phyloP scores from a whole-genome alignment of 1,140 invertebrate species.

The Meloidogyne exigua region DNA sequence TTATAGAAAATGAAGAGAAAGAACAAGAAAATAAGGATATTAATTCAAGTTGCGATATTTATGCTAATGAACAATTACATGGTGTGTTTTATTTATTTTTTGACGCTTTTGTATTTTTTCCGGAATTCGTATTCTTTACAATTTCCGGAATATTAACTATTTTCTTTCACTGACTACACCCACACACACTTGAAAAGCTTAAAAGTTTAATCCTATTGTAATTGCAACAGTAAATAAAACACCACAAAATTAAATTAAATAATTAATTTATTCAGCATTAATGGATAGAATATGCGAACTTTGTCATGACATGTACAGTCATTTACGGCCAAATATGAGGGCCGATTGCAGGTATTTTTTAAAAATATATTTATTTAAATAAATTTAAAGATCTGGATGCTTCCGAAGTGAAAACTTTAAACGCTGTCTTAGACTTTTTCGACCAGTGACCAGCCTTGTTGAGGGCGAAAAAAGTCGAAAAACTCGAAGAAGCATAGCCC shows the following conservation, averaged over 20 bases:
- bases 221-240: background rate
- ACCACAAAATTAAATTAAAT: background rate
- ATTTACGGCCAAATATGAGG: constrained; percentile 49
- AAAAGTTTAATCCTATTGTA: too few relatives aligned
- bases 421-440: constrained; percentile 47
- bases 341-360: constrained; percentile 50
- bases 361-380: background rate
- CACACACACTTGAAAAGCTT: too few relatives aligned
- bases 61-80: constrained; percentile 25
- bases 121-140: too few relatives aligned
- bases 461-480: background rate
- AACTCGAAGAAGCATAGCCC: background rate
- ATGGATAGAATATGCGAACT: constrained; percentile 57
- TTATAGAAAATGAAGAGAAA: background rate
- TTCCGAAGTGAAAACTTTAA: constrained; percentile 51
- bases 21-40: background rate
- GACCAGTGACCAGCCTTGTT: background rate
- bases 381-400: constrained; percentile 48
- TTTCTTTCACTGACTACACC: too few relatives aligned
- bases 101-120: too few relatives aligned
- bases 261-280: constrained; percentile 9
- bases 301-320: constrained; percentile 56
- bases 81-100: background rate
- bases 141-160: too few relatives aligned
- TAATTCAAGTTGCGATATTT: constrained; percentile 14